Evolutionary conservation across 2,797 vertebrate genomes (phyloP), one percentile per base, ranked within the genome.

Genomic region (Anomalospiza imberbis): DNA sequence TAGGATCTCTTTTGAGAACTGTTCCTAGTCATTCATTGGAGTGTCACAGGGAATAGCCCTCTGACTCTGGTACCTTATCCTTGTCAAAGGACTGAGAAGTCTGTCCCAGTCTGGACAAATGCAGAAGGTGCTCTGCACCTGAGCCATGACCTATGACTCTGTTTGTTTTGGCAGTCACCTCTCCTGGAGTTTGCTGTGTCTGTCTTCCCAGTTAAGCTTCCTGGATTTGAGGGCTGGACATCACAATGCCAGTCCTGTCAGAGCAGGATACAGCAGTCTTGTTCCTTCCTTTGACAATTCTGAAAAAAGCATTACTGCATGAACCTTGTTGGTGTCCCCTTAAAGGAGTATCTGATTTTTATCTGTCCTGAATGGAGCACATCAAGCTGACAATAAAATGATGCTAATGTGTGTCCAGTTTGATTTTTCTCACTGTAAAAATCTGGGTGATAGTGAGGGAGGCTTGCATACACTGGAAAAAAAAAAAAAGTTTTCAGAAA

Each of bases 391-490:
- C 14, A 51, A 13, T 34, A 32, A 70, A 90, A 31, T 32, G 3
- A 8, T 78, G 32, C 13, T 36, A 29, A n/a, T 48, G 18, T 60
- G 13, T 42, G 26, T 32, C 51, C 22, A 51, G 10, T 50, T 78
- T 2, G 9, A 34, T 71, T 89, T 87, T 87, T 48, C 17, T 48
- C 42, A 29, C 14, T 32, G 19, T 67, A 60, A 40, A 78, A 36
- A 31, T 45, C 13, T 57, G 24, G 20, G 12, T 4, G 3, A 24
- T 10, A 14, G n/a, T 53, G 48, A 61, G 21, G 25, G 7, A 82
- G 4, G 6, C 10, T 48, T 74, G 6, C 2, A 15, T 50, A 17
- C 17, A 8, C 3, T n/a, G 13, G 1, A 9, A 16, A 8, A 3
- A 51, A 48, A 50, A 13, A 38, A 18, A 13, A 6, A 3, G 0